Conservation (phyloP, 2,113 vertebrate genomes). For the Colius striatus region DNA sequence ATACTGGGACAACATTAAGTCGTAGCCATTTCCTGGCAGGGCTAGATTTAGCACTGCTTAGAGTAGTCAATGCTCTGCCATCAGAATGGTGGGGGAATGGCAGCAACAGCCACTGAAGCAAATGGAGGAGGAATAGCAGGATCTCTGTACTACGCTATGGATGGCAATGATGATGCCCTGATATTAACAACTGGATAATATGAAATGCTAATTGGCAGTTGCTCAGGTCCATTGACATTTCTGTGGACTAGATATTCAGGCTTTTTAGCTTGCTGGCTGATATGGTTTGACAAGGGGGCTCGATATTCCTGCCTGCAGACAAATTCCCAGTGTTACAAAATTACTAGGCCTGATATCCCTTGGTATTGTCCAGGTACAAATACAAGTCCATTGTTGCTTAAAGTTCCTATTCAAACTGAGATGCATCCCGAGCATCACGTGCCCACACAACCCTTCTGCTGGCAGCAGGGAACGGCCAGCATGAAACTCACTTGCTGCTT, state of each 20-base stretch:
- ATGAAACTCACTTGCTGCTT: too few relatives aligned
- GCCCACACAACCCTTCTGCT: not conserved
- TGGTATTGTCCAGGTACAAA: not conserved
- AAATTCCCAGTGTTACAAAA: not conserved
- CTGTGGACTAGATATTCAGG: not conserved
- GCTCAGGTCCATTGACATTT: not conserved
- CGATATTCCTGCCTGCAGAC: not conserved
- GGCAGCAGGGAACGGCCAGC: not conserved
- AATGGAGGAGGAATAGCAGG: not conserved
- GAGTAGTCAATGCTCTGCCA: not conserved
- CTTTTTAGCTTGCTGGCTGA: not conserved
- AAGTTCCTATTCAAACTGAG: not conserved
- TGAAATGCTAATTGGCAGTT: not conserved
- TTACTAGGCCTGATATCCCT: not conserved
- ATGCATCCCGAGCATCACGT: not conserved
- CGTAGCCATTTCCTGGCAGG: not conserved
- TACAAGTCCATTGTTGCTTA: not conserved
- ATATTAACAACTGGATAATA: not conserved
- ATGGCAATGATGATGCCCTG: not conserved
- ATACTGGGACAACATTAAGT: not conserved
- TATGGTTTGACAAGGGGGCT: not conserved
- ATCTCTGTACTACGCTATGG: not conserved
- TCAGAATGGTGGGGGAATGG: not conserved
- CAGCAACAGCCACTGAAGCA: not conserved
- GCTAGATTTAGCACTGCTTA: not conserved